phyloP scores from a whole-genome alignment of 2,888 invertebrate species.

The Bhutanitis thaidina region DNA sequence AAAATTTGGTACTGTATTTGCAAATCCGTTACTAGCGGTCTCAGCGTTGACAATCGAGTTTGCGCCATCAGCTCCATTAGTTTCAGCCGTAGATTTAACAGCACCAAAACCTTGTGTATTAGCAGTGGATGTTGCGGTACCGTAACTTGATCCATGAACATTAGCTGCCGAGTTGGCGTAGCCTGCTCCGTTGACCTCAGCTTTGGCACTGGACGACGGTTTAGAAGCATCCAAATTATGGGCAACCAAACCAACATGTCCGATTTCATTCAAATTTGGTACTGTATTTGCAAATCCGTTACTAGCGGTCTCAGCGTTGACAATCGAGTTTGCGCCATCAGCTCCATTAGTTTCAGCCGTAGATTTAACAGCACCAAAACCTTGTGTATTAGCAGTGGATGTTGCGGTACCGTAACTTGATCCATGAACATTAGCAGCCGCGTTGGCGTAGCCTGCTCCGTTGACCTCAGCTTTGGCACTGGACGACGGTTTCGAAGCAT shows the following conservation, averaged over 20 bases:
- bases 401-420: too few species aligned
- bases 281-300: conserved; percentile 39
- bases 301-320: conserved; percentile 1
- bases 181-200: too few species aligned
- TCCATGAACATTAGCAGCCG: too few species aligned
- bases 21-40: conserved; percentile 27
- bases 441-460: too few species aligned
- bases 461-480: conserved; percentile 34
- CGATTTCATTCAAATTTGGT: conserved; percentile 34
- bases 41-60: conserved; percentile 15
- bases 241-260: too few species aligned
- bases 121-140: too few species aligned
- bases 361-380: too few species aligned
- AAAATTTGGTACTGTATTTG: conserved; percentile 43
- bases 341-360: conserved; percentile 23
- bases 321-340: neutral
- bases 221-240: conserved; percentile 27
- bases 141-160: neutral
- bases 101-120: too few species aligned
- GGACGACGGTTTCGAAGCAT: conserved; percentile 22
- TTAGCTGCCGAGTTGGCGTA: conserved; percentile 14
- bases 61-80: conserved; percentile 19
- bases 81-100: conserved; percentile 30
- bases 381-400: too few species aligned
- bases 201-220: too few species aligned